Evolutionary conservation across 64 coral and sea anemone genomes (phyloP).

Genomic region (Actinia equina): DNA sequence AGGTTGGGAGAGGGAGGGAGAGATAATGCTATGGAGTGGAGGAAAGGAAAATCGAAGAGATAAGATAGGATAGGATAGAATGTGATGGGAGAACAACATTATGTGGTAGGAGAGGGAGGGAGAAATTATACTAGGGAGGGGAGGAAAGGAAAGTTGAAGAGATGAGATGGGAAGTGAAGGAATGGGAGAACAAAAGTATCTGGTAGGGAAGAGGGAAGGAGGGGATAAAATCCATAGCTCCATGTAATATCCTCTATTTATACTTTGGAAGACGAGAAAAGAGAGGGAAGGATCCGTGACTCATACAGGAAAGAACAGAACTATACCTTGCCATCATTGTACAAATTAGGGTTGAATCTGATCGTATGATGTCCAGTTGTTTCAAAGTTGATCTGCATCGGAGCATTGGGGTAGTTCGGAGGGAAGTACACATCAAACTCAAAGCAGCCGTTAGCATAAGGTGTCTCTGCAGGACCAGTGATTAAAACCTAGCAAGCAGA

Average conservation of each 20-base stretch:
- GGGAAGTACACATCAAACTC: slow-evolving; percentile 99
- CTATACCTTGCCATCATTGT: slow-evolving; percentile 97
- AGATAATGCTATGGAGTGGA: not conserved
- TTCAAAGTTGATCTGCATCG: slow-evolving; percentile 98
- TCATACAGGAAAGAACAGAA: too few species aligned
- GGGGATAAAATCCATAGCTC: too few species aligned
- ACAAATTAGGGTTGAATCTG: slow-evolving; percentile 95
- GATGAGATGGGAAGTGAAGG: not conserved
- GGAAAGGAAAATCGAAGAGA: not conserved
- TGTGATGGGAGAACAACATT: not conserved
- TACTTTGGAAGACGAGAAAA: too few species aligned
- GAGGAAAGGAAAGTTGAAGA: not conserved
- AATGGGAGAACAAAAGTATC: not conserved
- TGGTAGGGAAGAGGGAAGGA: not conserved
- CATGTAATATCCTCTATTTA: too few species aligned
- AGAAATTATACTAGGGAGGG: not conserved
- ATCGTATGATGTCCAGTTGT: slow-evolving; percentile 96
- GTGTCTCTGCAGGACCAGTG: slow-evolving; percentile 93
- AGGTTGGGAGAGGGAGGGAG: not conserved
- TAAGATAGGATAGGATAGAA: not conserved
- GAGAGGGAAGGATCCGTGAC: not conserved
- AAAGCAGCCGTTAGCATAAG: slow-evolving; percentile 97
- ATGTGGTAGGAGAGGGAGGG: not conserved
- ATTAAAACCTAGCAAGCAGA: slow-evolving; percentile 68
- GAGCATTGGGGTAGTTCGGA: slow-evolving; percentile 85